phyloP scores from a whole-genome alignment of 2,888 invertebrate genomes.

The Leptothorax acervorum region DNA sequence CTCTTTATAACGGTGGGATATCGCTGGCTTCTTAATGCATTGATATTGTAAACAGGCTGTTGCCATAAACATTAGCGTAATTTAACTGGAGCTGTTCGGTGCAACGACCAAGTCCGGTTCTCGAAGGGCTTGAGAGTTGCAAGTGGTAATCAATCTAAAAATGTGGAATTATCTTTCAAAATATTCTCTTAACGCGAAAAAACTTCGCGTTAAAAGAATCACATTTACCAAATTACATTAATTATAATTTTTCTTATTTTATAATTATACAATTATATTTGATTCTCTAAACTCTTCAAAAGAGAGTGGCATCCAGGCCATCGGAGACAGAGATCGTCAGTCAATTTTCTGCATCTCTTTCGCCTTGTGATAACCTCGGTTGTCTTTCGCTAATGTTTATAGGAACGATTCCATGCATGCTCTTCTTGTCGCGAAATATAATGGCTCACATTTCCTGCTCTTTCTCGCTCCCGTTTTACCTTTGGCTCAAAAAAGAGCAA shows the following conservation, averaged over 20 bases:
- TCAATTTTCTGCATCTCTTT: constrained; percentile 2
- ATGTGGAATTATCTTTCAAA: background rate
- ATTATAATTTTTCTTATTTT: background rate
- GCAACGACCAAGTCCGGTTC: background rate
- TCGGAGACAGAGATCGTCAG: background rate
- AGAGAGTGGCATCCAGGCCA: background rate
- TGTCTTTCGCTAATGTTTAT: constrained; percentile 22
- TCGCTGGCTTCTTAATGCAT: background rate
- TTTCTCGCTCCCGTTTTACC: background rate
- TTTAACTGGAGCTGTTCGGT: background rate
- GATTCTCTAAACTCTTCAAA: background rate
- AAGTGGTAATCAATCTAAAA: background rate
- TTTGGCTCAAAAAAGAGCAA: background rate
- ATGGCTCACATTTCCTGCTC: background rate
- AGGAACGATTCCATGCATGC: background rate
- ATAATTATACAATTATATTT: background rate
- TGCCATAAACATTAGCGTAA: constrained; percentile 18
- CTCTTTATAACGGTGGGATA: constrained; percentile 44
- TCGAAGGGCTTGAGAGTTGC: background rate
- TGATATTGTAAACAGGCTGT: background rate
- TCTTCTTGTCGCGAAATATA: background rate
- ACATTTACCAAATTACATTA: background rate
- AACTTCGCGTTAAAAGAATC: background rate
- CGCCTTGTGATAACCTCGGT: background rate
- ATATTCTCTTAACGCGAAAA: background rate